These are phyloP conservation scores for Agapornis canus DNA, from an alignment of 2,797 vertebrate genomes.

Conservation along the genomic window DNA sequence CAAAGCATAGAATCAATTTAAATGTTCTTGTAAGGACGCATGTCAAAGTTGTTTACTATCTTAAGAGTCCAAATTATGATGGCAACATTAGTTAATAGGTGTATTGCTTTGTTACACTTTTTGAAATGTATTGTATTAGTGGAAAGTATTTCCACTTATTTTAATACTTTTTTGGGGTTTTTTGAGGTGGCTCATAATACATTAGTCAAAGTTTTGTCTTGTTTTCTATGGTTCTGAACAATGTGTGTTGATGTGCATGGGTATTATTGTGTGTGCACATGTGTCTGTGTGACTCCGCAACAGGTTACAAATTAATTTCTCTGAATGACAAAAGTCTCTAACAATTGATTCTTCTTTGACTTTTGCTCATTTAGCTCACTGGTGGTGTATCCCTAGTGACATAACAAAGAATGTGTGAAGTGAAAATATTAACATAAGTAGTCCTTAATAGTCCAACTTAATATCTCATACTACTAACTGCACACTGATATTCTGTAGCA, in stretches of 20 bases:
- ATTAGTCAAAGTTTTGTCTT: not conserved
- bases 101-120: not conserved
- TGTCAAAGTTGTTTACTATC: not conserved
- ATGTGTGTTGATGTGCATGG: not conserved
- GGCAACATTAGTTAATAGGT: not conserved
- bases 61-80: not conserved
- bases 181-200: not conserved
- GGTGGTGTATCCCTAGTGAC: not conserved
- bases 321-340: not conserved
- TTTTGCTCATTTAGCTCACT: not conserved
- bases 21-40: not conserved
- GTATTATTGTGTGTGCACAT: not conserved
- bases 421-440: not conserved
- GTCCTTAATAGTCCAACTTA: not conserved
- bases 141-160: not conserved
- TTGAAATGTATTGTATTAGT: not conserved
- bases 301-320: not conserved
- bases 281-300: not conserved
- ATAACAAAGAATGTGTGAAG: not conserved
- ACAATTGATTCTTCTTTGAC: not conserved
- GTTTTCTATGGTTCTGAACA: not conserved
- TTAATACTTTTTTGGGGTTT: not conserved
- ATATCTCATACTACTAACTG: not conserved
- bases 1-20: not conserved
- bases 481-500: not conserved